These are phyloP conservation scores for Drosophila lacertosa DNA, from an alignment of 1,140 invertebrate genomes.

Conservation along the genomic window DNA sequence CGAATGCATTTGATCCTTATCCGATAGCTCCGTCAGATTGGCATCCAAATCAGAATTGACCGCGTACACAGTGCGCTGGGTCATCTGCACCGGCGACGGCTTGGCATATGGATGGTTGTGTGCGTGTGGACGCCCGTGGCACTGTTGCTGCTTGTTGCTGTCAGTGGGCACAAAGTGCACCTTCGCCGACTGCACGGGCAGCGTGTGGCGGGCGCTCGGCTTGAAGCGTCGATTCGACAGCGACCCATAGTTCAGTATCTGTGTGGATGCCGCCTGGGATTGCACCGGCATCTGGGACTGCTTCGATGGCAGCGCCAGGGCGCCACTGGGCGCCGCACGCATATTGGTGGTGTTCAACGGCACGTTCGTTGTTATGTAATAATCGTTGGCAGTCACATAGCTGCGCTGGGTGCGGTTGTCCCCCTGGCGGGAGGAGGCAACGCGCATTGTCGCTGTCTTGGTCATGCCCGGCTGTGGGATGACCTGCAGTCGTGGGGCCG, in stretches of 20 bases:
- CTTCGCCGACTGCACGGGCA: conserved; percentile 30
- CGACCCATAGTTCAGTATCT: conserved; percentile 40
- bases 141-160: no score
- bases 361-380: conserved; percentile 68
- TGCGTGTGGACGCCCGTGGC: no score
- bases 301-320: conserved; percentile 10
- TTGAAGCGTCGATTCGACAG: conserved; percentile 49
- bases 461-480: conserved; percentile 37
- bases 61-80: conserved; percentile 34
- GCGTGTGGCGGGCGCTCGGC: conserved; percentile 40
- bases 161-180: conserved; percentile 43
- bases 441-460: conserved; percentile 49
- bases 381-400: conserved; percentile 66
- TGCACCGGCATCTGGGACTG: conserved; percentile 9
- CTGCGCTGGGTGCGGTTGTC: conserved; percentile 60
- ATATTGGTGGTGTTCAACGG: conserved; percentile 52
- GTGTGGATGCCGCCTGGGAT: conserved; percentile 7
- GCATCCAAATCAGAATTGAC: not conserved
- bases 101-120: conserved; percentile 24
- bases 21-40: conserved; percentile 8
- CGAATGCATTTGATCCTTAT: conserved; percentile 1
- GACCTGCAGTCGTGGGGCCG: conserved; percentile 40
- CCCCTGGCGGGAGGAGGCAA: conserved; percentile 27
- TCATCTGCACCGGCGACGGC: conserved; percentile 9
- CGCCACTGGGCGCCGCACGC: conserved; percentile 16